Evolutionary conservation across 2,113 vertebrate species (phyloP).

Genomic region (Bos taurus): ARS-UCD2.0 NC_037337.1:59270001-59270500

Average conservation of each 20-base stretch:
- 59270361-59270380: background rate
- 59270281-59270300: too few species aligned
- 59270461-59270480: background rate
- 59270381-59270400: background rate
- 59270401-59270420: background rate
- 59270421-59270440: background rate
- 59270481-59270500: background rate
- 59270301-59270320: background rate
- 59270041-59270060: background rate
- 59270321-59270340: background rate
- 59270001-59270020: background rate
- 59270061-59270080: background rate
- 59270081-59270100: background rate
- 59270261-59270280: background rate
- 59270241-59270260: background rate
- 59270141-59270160: background rate
- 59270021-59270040: background rate
- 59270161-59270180: background rate
- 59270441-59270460: background rate
- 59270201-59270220: background rate
- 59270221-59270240: background rate
- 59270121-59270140: background rate
- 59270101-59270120: background rate
- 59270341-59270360: background rate
- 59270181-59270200: background rate